Percentiles rank a stretch among this genome's conserved stretches.
Conservation (phyloP, 2,113 vertebrate species). For the Lepus americanus region DNA sequence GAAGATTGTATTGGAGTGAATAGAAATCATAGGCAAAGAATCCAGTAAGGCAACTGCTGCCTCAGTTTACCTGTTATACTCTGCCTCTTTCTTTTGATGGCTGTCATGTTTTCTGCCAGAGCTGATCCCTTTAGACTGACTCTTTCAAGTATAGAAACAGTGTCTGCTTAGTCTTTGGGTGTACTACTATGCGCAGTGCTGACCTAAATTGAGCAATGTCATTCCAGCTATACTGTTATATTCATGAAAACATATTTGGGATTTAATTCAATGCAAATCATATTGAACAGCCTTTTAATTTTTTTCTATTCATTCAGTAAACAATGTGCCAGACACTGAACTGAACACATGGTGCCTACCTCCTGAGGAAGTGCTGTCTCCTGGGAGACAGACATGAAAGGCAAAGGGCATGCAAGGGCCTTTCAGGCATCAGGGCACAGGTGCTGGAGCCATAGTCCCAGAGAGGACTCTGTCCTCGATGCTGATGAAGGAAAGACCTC, state of each 20-base stretch:
- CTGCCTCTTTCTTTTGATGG: not conserved
- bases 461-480: not conserved
- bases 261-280: slow-evolving; percentile 26
- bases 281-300: not conserved
- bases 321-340: not conserved
- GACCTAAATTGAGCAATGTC: not conserved
- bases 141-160: not conserved
- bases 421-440: not conserved
- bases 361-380: not conserved
- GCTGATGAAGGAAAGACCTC: not conserved
- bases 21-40: not conserved
- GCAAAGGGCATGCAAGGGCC: too few species aligned
- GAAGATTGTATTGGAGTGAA: not conserved
- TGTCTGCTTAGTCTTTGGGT: not conserved
- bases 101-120: not conserved
- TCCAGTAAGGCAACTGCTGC: not conserved
- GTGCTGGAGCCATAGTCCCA: not conserved
- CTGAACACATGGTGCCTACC: not conserved
- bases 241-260: not conserved
- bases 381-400: not conserved
- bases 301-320: not conserved
- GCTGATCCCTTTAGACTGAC: not conserved
- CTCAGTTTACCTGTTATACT: not conserved
- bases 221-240: not conserved
- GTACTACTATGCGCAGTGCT: not conserved